Base-by-base conservation (phyloP, 1,140 invertebrate genomes). In the Habropoda laboriosa region DNA sequence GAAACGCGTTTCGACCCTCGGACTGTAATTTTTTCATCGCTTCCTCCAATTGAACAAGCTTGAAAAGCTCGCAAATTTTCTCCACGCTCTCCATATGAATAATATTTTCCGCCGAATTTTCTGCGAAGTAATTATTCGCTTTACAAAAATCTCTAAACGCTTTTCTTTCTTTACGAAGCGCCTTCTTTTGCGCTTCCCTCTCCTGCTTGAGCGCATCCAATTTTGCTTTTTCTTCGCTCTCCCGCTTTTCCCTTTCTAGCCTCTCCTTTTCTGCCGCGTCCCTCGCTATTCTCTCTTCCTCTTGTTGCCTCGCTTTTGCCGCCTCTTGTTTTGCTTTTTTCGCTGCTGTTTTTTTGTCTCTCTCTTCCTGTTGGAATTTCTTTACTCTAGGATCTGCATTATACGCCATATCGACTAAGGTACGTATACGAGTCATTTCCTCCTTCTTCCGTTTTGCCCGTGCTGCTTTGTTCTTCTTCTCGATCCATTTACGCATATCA, bases 401-500 rank as follows among this genome's bases (percentile, higher is more conserved):
- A 92, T 99, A 99, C 0, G 98, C 98, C 91, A 97, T 95, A 89
- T 99, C 98, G 5, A 99, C 98, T 40, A 99, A 91, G 32, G 94
- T 94, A 32, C 98, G 94, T 87, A 99, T 97, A 83, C 99, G 94
- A 0, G 96, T 93, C 96, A 98, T 98, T 94, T 99, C 99, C 92
- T 99, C 98, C 91, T 99, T 99, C 93, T 99, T 99, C 86, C 96
- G 94, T 88, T 99, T 98, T 18, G 96, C 95, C 57, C 99, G 93
- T 21, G 96, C 97, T 16, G 95, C 96, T 94, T 98, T 99, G 89
- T 99, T 99, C 90, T 99, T 97, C 93, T 99, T 99, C 89, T 99
- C 99, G 88, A 99, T 99, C 96, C 97, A 99, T 77, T 97, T 96
- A 35, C 99, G 94, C 93, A 99, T 98, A 86, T 99, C 98, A 1